Conservation (phyloP, 2,888 invertebrate species). For the Tribolium freemani region DNA sequence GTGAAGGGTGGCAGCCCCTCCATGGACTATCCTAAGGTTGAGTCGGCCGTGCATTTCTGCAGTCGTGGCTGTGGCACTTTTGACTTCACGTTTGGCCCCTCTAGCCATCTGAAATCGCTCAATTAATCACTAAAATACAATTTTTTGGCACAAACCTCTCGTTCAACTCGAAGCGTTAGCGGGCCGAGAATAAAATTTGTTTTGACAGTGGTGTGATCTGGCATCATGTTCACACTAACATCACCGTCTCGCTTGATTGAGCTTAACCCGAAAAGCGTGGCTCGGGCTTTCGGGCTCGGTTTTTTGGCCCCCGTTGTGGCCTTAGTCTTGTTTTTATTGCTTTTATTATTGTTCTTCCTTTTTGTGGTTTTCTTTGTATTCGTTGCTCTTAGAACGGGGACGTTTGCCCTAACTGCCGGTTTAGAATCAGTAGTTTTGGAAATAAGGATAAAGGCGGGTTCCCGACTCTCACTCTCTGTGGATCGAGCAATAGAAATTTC, state of each 20-base stretch:
- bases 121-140: neutral
- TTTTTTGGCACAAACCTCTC: conserved; percentile 71
- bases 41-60: conserved; percentile 88
- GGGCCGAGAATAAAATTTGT: conserved; percentile 87
- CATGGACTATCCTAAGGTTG: conserved; percentile 82
- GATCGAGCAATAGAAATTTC: conserved; percentile 60
- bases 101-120: conserved; percentile 75
- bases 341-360: conserved; percentile 52
- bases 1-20: conserved; percentile 86
- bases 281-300: conserved; percentile 66
- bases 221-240: conserved; percentile 84
- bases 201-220: conserved; percentile 85
- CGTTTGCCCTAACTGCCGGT: conserved; percentile 47
- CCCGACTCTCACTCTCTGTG: conserved; percentile 59
- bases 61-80: conserved; percentile 89
- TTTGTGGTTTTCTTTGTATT: conserved; percentile 57
- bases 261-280: conserved; percentile 85
- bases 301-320: conserved; percentile 58
- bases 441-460: conserved; percentile 64
- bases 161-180: conserved; percentile 82
- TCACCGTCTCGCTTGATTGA: conserved; percentile 85
- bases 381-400: conserved; percentile 55
- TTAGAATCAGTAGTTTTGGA: conserved; percentile 59
- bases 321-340: conserved; percentile 53
- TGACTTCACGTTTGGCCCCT: conserved; percentile 83